Conservation (phyloP, 2,888 invertebrate species). For the Andrena marginata region DNA sequence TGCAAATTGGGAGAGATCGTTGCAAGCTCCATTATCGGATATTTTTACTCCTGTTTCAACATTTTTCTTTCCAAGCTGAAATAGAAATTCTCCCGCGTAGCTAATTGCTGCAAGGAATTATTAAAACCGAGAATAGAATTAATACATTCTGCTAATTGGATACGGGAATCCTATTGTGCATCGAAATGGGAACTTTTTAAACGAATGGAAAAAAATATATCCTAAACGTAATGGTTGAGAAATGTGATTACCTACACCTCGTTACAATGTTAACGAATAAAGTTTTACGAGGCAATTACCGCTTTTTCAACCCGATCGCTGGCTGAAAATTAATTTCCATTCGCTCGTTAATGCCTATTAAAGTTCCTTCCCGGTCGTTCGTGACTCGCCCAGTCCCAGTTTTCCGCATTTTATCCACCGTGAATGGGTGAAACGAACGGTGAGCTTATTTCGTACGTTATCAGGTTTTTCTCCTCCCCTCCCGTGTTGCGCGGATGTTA, state of each 20-base stretch:
- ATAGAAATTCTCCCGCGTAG: background rate
- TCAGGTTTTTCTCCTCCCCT: conserved; percentile 35
- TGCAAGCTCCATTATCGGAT: background rate
- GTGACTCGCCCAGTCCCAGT: background rate
- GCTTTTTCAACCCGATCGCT: background rate
- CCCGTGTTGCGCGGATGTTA: conserved; percentile 45
- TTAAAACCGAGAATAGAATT: no score
- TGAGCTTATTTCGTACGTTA: conserved; percentile 36
- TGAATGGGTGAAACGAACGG: conserved; percentile 47
- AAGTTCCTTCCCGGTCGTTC: background rate
- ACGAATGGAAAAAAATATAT: background rate
- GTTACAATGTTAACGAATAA: conserved; percentile 7
- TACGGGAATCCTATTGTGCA: no score
- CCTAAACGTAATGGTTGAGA: background rate
- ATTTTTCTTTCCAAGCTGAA: background rate
- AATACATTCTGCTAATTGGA: no score
- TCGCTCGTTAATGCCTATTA: conserved; percentile 16
- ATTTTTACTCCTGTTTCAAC: background rate
- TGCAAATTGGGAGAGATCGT: background rate
- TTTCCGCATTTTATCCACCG: background rate
- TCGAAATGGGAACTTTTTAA: background rate
- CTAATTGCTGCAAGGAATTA: background rate
- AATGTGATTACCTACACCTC: background rate
- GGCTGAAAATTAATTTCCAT: conserved; percentile 32
- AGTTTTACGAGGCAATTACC: conserved; percentile 14